Percentiles rank a stretch among this genome's conserved stretches.
Evolutionary conservation across 1,140 invertebrate species (phyloP).

Genomic region (Oryzaephilus surinamensis): DNA sequence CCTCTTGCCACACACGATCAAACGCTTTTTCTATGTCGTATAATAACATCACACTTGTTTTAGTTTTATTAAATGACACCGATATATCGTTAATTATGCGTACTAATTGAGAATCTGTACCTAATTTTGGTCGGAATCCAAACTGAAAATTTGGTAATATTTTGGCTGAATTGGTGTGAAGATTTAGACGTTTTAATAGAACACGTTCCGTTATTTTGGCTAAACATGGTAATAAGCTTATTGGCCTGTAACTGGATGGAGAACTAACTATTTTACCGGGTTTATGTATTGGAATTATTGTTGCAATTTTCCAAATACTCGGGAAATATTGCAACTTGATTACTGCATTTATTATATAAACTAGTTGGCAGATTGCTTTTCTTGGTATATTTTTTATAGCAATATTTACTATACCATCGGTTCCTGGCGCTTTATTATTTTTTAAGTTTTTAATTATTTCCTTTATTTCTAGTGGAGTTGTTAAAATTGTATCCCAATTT

Average conservation of each 20-base stretch:
- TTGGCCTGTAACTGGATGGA: constrained; percentile 29
- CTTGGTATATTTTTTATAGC: constrained; percentile 13
- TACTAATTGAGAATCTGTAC: constrained; percentile 13
- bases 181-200: neutral
- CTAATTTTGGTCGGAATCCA: constrained; percentile 17
- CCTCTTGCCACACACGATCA: constrained; percentile 28
- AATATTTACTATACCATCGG: constrained; percentile 4
- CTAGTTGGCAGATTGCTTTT: constrained; percentile 9
- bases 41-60: constrained; percentile 19
- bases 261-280: constrained; percentile 13
- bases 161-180: constrained; percentile 15
- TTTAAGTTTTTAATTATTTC: neutral
- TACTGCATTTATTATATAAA: constrained; percentile 12
- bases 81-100: constrained; percentile 21
- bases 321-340: constrained; percentile 16
- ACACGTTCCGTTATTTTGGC: constrained; percentile 29
- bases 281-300: constrained; percentile 16
- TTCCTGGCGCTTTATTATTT: constrained; percentile 7
- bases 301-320: constrained; percentile 15
- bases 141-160: constrained; percentile 20
- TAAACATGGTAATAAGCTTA: constrained; percentile 23
- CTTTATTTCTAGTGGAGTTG: neutral
- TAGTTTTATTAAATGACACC: constrained; percentile 17
- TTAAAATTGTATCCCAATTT: neutral
- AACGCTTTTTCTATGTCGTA: constrained; percentile 33